Conservation (phyloP, 1,140 invertebrate species). For the Drosophila oshimai region DNA sequence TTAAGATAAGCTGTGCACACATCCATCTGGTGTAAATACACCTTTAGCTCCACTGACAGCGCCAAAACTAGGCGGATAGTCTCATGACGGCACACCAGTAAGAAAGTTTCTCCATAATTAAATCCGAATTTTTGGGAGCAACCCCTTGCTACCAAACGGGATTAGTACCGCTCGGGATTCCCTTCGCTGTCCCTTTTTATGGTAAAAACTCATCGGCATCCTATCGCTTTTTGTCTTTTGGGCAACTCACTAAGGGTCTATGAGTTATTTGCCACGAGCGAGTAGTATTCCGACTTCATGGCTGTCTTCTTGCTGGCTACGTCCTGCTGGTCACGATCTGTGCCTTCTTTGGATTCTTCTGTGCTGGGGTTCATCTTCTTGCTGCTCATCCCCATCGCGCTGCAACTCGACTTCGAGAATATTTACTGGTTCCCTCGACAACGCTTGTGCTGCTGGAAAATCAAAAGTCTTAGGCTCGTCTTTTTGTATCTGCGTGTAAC, state of each 20-base stretch:
- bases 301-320: not conserved
- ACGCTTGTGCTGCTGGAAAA: too few relatives aligned
- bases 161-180: not conserved
- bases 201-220: not conserved
- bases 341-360: not conserved
- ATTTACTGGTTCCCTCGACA: too few relatives aligned
- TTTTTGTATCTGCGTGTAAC: too few relatives aligned
- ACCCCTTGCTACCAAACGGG: not conserved
- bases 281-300: not conserved
- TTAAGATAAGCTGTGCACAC: slow-evolving; percentile 5
- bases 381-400: too few relatives aligned
- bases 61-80: slow-evolving; percentile 73
- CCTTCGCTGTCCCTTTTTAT: not conserved
- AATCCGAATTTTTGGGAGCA: not conserved
- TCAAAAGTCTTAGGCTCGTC: too few relatives aligned
- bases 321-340: not conserved
- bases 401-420: too few relatives aligned
- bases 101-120: slow-evolving; percentile 5
- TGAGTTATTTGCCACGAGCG: slow-evolving; percentile 2
- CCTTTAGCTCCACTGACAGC: not conserved
- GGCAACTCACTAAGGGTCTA: not conserved
- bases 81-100: slow-evolving; percentile 28
- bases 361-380: too few relatives aligned
- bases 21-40: not conserved
- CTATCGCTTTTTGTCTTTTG: not conserved